phyloP scores from a whole-genome alignment of 1,140 invertebrate species.

The Lasaia peninsularis region DNA sequence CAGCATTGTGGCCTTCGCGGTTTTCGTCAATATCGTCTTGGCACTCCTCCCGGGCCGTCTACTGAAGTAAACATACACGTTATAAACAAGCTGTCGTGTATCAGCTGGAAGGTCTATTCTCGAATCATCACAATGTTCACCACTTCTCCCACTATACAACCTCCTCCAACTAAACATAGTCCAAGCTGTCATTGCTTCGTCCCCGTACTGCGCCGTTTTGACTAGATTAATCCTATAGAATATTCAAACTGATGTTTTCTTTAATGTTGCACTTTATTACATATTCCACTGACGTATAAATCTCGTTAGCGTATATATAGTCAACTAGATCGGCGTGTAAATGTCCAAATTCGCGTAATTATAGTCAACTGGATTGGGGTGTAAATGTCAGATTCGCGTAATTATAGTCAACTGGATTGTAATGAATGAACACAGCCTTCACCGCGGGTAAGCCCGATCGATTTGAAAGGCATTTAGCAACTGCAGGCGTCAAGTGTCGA shows the following conservation, averaged over 20 bases:
- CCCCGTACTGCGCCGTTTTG: constrained; percentile 71
- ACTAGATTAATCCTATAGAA: not conserved
- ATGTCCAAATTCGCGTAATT: too few species aligned
- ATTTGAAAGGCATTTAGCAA: constrained; percentile 39
- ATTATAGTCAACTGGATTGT: too few species aligned
- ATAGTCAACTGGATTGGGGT: too few species aligned
- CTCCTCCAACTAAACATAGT: constrained; percentile 73
- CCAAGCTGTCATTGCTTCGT: constrained; percentile 71
- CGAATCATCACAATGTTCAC: constrained; percentile 41
- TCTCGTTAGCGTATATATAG: too few species aligned
- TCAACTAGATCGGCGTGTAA: too few species aligned
- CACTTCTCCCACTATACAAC: constrained; percentile 50
- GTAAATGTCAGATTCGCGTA: too few species aligned
- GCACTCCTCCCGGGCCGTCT: constrained; percentile 56
- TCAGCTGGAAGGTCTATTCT: constrained; percentile 59
- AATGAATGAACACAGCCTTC: not conserved
- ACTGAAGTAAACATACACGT: constrained; percentile 68
- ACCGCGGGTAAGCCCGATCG: constrained; percentile 35
- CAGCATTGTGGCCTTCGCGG: constrained; percentile 64
- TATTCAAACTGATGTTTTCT: not conserved
- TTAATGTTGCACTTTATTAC: not conserved
- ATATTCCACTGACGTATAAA: too few species aligned
- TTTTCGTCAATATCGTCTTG: constrained; percentile 60
- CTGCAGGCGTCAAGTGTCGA: constrained; percentile 39
- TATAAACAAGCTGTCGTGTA: constrained; percentile 66